A percentile compares a stretch with the other conserved stretches of the same genome.
Evolutionary conservation across 2,113 vertebrate species (phyloP).

Genomic region (Eptatretus burgeri): DNA sequence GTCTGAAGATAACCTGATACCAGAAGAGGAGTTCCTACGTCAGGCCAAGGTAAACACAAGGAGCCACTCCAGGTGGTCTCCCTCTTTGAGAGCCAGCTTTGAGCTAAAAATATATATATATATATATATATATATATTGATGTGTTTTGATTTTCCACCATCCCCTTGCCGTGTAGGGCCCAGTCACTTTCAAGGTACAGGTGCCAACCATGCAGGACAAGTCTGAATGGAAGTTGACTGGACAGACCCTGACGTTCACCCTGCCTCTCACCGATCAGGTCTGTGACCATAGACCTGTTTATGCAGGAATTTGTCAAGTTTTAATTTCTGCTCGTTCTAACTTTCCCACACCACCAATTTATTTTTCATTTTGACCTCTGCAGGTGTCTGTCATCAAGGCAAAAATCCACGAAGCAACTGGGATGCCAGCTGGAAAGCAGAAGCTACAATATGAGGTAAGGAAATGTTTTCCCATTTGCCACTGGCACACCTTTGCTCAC

Average conservation of each 20-base stretch:
- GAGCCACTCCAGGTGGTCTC: background rate
- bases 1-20: constrained; percentile 72
- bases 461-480: background rate
- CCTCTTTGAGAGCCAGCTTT: background rate
- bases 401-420: constrained; percentile 90
- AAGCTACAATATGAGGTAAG: constrained; percentile 84
- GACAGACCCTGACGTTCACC: constrained; percentile 72
- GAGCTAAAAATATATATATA: background rate
- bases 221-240: constrained; percentile 82
- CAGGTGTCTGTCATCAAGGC: constrained; percentile 98
- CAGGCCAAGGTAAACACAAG: constrained; percentile 40
- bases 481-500: too few relatives aligned
- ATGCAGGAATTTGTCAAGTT: background rate
- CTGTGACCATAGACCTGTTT: constrained; percentile 8
- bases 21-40: constrained; percentile 81
- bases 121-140: too few relatives aligned
- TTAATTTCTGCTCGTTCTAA: background rate
- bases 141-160: too few relatives aligned
- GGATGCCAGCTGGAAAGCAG: constrained; percentile 92
- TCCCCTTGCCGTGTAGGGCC: constrained; percentile 25
- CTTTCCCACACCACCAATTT: background rate
- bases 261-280: constrained; percentile 88
- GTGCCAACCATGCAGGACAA: constrained; percentile 99
- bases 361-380: constrained; percentile 7
- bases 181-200: constrained; percentile 82